Base-by-base conservation (phyloP, 37 sponge, comb jelly and placozoan genomes). In the Theonella swinhoei region DNA sequence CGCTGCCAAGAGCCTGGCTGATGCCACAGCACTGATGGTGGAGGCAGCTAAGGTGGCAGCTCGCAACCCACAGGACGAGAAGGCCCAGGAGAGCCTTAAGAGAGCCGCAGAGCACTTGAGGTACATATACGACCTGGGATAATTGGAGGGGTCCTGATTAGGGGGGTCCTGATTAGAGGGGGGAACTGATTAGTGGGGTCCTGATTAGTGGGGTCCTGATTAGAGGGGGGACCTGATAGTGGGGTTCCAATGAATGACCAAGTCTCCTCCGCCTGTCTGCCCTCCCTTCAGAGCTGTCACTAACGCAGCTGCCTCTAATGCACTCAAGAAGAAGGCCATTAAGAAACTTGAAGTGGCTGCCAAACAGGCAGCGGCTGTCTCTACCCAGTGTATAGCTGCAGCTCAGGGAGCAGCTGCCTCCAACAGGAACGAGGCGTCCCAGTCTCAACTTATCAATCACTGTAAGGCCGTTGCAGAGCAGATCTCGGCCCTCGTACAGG, bases 381-480 rank as follows among this genome's bases (percentile, higher is more conserved):
- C 91, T 54, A 99, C 97, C 0, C 99, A 99, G 74, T 85, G 86
- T 39, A 95, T 99, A 24, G 99, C 97, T 33, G 99, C 99, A 22
- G 91, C 99, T 35, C 97, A 99, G 61, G 97, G 99, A 26, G 95
- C 95, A 11, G 91, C 78, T 3, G 80, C 95, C 19, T 89, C 93
- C 75, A 98, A 98, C 78, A 86, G 91, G 32, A 94, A 97, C 73
- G 85, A 84, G 30, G 86, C 94, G 4, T 89, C 85, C 5, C 94
- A 97, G 83, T 43, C 83, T 20, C 95, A 95, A 68, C 83, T 97
- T 64, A 85, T 90, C 75, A 82, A 70, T 66, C 87, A 97, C 33
- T 94, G 97, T 79, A 94, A 97, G 88, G 84, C 87, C 17, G 97
- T 96, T 23, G 94, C 94, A 20, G 97, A 96, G 47, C 91, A 93